phyloP scores from a whole-genome alignment of 2,888 invertebrate genomes.

The Zhuqinia jingwanae region DNA sequence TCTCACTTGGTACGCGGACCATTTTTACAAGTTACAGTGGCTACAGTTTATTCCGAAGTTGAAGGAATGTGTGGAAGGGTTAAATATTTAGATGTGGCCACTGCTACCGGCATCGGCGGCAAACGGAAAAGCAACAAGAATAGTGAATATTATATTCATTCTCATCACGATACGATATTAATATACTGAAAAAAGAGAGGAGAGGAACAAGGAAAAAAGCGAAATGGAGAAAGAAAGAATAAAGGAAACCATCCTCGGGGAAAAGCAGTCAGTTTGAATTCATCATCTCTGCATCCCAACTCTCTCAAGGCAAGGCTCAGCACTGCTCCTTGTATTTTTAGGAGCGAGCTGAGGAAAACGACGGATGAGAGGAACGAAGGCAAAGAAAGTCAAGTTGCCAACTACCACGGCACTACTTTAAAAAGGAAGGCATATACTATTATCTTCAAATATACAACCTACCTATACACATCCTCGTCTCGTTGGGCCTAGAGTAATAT shows the following conservation, averaged over 20 bases:
- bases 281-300: constrained; percentile 35
- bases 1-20: too few species aligned
- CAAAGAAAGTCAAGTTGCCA: constrained; percentile 59
- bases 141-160: background rate
- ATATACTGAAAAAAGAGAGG: background rate
- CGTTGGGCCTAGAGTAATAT: background rate
- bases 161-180: background rate
- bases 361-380: background rate
- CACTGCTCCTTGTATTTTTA: background rate
- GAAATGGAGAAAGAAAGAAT: constrained; percentile 14
- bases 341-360: background rate
- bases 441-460: background rate
- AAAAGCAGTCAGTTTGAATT: constrained; percentile 62
- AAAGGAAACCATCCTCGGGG: constrained; percentile 53
- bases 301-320: too few species aligned
- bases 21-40: too few species aligned
- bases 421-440: background rate
- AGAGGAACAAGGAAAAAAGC: background rate
- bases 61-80: too few species aligned
- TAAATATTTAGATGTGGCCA: too few species aligned
- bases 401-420: constrained; percentile 5
- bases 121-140: constrained; percentile 11
- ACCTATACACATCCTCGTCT: background rate
- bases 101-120: background rate
- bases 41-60: too few species aligned